phyloP scores from a whole-genome alignment of 2,797 vertebrate species.

The Amazonetta brasiliensis region DNA sequence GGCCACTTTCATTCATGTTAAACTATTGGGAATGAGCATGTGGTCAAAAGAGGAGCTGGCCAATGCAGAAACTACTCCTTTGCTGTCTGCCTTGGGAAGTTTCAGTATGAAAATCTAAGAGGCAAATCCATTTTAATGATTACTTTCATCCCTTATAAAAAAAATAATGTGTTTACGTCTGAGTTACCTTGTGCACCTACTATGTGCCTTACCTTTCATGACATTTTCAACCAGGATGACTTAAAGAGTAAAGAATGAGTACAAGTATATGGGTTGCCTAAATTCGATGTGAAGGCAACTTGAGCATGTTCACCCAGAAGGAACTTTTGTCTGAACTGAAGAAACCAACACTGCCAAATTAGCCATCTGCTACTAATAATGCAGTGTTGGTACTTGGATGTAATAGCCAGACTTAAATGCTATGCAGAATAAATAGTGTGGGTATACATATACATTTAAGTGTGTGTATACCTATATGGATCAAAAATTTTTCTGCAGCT shows the following conservation, averaged over 20 bases:
- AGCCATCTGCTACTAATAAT: background rate
- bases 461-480: background rate
- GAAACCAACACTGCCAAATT: background rate
- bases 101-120: background rate
- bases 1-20: background rate
- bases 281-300: background rate
- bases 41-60: background rate
- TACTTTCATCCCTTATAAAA: background rate
- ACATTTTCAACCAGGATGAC: background rate
- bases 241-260: background rate
- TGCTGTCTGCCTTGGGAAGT: background rate
- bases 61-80: background rate
- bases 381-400: background rate
- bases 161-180: background rate
- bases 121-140: background rate
- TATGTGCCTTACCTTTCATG: background rate
- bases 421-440: background rate
- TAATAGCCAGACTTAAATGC: background rate
- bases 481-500: background rate
- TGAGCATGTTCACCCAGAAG: background rate
- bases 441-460: no score
- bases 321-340: background rate
- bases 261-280: background rate
- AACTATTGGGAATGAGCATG: background rate
- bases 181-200: background rate